A percentile compares a stretch with the other conserved stretches of the same genome.
Evolutionary conservation across 2,113 vertebrate species (phyloP).

Genomic region (Equus quagga): DNA sequence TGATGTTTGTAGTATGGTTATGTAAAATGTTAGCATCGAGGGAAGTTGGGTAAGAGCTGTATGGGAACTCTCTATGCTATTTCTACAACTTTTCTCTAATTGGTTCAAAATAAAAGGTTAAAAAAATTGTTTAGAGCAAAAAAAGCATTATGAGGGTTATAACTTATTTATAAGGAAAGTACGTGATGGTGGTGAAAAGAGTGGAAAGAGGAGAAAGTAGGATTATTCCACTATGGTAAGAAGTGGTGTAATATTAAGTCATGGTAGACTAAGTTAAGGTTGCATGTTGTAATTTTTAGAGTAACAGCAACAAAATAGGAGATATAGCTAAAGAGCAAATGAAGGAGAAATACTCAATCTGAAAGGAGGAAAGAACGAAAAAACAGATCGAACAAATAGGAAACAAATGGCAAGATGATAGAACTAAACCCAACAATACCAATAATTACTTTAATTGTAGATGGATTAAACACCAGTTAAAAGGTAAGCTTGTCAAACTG

Average conservation of each 20-base stretch:
- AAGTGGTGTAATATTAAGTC: neutral
- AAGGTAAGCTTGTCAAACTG: neutral
- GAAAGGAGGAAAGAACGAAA: neutral
- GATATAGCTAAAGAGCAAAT: neutral
- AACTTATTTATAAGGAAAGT: slow-evolving; percentile 18
- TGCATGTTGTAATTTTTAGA: neutral
- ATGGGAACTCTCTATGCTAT: neutral
- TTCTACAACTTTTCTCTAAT: neutral
- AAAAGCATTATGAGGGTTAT: neutral
- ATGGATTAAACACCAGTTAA: neutral
- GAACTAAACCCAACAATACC: neutral
- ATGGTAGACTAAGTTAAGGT: neutral
- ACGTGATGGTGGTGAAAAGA: neutral
- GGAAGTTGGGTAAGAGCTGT: neutral
- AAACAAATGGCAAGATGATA: neutral
- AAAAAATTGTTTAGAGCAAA: neutral
- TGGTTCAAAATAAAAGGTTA: neutral
- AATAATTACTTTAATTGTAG: neutral
- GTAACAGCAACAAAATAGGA: neutral
- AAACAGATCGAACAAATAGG: neutral
- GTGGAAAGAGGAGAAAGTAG: neutral
- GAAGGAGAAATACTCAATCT: neutral
- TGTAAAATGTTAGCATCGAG: neutral
- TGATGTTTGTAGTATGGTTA: neutral
- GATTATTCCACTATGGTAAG: neutral